Base-by-base conservation (phyloP, 2,113 vertebrate species). In the Dendropsophus ebraccatus region DNA sequence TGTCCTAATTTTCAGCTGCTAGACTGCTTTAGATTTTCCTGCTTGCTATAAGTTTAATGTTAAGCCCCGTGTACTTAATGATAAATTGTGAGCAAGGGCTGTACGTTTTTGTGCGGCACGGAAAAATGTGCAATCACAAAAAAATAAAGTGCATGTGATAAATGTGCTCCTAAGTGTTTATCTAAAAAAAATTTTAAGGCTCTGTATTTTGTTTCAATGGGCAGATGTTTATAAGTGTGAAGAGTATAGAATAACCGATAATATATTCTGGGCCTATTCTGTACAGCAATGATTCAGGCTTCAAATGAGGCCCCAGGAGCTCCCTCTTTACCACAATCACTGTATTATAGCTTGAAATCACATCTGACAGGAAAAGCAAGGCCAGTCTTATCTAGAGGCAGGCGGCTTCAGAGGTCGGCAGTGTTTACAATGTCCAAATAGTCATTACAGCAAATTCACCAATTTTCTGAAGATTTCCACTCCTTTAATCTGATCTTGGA, bases 381-480 rank as follows among this genome's bases (percentile, higher is more conserved):
- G 37, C 21, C 56, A 37, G 35, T 4, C 37, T 7, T 81, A 81
- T 65, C 25, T 28, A n/a, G 4, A 65, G 58, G 37, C 32, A 45
- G 58, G 16, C 37, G 2, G 7, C 78, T 67, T 41, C 25, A 49
- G 58, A 9, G n/a, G 32, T 65, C 78, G 32, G 54, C 78, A 45
- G 37, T 80, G 41, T 25, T 60, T 35, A 60, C 21, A 45, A 23
- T 37, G 79, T 82, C 28, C 21, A 72, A 52, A 72, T 56, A 72
- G 52, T 83, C 50, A 37, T 83, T 77, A 54, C 49, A 54, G 19
- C 28, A 50, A 49, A 77, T 32, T 32, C 80, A 16, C 62, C 23
- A 35, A 47, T 84, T 74, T 41, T 78, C 45, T 76, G 37, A 77
- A 30, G 37, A 54, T 78, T 52, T 62, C 14, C 56, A 50, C 58